These are phyloP conservation scores for Aphrophora alni DNA, from an alignment of 2,888 invertebrate genomes.

Conservation along the genomic window DNA sequence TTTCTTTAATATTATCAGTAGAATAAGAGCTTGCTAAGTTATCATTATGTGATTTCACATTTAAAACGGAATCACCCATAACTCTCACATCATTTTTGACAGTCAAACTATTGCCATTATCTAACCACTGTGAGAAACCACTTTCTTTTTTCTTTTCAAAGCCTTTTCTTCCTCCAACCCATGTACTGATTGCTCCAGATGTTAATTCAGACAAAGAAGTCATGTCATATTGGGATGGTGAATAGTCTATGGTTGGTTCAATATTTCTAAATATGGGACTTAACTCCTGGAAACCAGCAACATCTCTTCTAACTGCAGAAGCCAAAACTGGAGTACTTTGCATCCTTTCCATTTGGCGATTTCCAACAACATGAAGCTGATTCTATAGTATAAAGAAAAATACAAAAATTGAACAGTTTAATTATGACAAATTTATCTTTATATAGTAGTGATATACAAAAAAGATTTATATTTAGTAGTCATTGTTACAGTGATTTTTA, in stretches of 20 bases:
- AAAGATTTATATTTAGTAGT: too few relatives aligned
- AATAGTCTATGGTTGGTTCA: neutral
- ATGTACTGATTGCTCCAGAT: conserved; percentile 65
- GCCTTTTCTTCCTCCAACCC: conserved; percentile 63
- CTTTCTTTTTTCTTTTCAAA: conserved; percentile 56
- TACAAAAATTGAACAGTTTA: too few relatives aligned
- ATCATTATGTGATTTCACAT: neutral
- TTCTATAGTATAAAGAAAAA: conserved; percentile 30
- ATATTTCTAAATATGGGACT: conserved; percentile 36
- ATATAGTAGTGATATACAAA: too few relatives aligned
- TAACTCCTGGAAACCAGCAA: conserved; percentile 15
- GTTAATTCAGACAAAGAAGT: conserved; percentile 6
- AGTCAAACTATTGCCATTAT: neutral
- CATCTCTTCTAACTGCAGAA: neutral
- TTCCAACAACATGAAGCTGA: conserved; percentile 36
- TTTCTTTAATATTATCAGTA: neutral
- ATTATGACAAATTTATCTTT: too few relatives aligned
- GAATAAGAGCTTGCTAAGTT: neutral
- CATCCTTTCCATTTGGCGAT: conserved; percentile 32
- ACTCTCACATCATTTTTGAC: conserved; percentile 15
- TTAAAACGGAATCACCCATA: neutral
- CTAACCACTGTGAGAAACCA: conserved; percentile 57
- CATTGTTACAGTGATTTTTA: too few relatives aligned
- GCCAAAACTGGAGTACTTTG: conserved; percentile 39
- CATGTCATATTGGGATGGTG: neutral